Evolutionary conservation across 2,888 invertebrate genomes (phyloP).

Genomic region (Clepsis dumicolana): DNA sequence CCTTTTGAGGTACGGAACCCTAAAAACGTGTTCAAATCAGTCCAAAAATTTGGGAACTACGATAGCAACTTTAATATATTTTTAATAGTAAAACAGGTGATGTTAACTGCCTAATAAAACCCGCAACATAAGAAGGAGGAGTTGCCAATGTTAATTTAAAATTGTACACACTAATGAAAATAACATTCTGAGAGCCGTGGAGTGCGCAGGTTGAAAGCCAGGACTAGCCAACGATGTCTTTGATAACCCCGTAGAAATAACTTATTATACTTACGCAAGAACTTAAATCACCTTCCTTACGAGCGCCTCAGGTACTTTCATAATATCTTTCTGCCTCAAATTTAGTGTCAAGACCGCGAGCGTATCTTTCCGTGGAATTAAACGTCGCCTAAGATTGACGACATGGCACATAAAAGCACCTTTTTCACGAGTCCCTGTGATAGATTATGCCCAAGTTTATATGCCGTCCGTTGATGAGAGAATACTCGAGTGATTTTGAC

Average conservation of each 20-base stretch:
- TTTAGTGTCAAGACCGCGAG: conserved; percentile 41
- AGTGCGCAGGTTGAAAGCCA: not conserved
- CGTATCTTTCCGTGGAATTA: conserved; percentile 44
- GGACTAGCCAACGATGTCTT: not conserved
- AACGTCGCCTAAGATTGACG: conserved; percentile 43
- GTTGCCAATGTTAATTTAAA: not conserved
- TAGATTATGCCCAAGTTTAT: conserved; percentile 42
- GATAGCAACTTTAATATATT: no score
- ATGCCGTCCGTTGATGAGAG: conserved; percentile 40
- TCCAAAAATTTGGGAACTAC: no score
- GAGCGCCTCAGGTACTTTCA: conserved; percentile 24
- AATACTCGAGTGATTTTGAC: conserved; percentile 41
- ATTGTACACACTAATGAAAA: not conserved
- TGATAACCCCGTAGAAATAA: not conserved
- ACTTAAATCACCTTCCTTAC: conserved; percentile 15
- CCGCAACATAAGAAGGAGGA: no score
- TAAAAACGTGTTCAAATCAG: no score
- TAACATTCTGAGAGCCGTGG: not conserved
- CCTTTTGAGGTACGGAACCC: no score
- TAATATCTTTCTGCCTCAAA: conserved; percentile 39
- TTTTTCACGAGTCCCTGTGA: conserved; percentile 41
- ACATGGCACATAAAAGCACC: conserved; percentile 43
- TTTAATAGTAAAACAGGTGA: no score
- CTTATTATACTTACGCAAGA: conserved; percentile 1
- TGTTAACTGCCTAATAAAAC: no score